Base-by-base conservation (phyloP, 2,113 vertebrate genomes). In the Gobiocypris rarus region DNA sequence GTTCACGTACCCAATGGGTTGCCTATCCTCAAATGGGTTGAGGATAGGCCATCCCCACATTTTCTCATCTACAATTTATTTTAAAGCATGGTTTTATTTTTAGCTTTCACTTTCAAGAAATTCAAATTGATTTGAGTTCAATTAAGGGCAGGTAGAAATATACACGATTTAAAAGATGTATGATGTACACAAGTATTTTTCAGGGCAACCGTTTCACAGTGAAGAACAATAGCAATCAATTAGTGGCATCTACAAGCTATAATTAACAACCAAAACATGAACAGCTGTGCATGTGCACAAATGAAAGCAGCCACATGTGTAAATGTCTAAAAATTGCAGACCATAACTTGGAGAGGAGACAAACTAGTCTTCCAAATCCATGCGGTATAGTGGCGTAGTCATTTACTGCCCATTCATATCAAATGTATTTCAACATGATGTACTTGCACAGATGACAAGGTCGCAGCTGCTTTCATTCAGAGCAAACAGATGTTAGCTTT, bases 401-500 rank as follows among this genome's bases (percentile, higher is more conserved):
- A 67, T 81, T 81, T 52, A 63, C 61, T 81, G 45, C 43, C 56
- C 45, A 67, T 81, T 81, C 26, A 81, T 52, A 81, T 81, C 58
- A 28, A 82, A 70, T 82, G 19, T 22, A 70, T 82, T 82, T 69
- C 43, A 70, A 82, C 80, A 70, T 56, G 41, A 67, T 48, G 43
- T 14, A 31, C 59, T 80, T 80, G 24, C 17, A 48, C 26, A 80
- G 59, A 50, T 80, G 78, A 81, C 78, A 48, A 67, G 78, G 59
- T 56, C 63, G 31, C 80, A 82, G 63, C 80, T 82, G 80, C 65
- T 70, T 82, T 69, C 80, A 82, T 82, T 82, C 80, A 70, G 48
- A 70, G 65, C 43, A 71, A 70, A 82, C 79, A 81, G 79, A 81
- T 81, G 80, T 82, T 34, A 13, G 63, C 80, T 41, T 82, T 54